phyloP scores from a whole-genome alignment of 2,113 vertebrate species.

The Vimba vimba region DNA sequence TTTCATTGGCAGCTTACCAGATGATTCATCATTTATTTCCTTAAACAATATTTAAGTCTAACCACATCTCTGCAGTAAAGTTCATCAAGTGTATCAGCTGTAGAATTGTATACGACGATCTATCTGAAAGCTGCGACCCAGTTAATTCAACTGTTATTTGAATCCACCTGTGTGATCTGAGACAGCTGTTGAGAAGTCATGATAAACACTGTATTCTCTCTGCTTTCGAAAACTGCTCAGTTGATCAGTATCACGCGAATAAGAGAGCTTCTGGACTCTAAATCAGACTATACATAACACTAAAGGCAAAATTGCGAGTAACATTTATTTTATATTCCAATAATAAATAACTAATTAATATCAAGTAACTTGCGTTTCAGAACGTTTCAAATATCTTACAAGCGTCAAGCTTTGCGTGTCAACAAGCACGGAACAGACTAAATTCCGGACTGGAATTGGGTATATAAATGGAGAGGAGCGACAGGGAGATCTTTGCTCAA shows the following conservation, averaged over 20 bases:
- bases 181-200: not conserved
- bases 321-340: not conserved
- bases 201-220: not conserved
- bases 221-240: not conserved
- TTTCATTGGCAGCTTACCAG: not conserved
- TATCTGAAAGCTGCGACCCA: not conserved
- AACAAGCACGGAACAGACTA: not conserved
- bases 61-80: not conserved
- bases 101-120: not conserved
- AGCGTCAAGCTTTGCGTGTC: not conserved
- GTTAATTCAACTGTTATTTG: slow-evolving; percentile 19
- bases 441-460: not conserved
- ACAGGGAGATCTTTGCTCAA: not conserved
- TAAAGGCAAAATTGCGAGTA: not conserved
- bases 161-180: slow-evolving; percentile 23
- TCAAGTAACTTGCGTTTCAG: not conserved
- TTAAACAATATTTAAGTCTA: not conserved
- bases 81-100: not conserved
- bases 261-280: too few relatives aligned
- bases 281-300: not conserved
- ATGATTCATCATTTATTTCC: not conserved
- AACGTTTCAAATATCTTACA: not conserved
- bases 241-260: not conserved
- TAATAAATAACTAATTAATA: not conserved
- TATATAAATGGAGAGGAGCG: not conserved